Conservation (phyloP, 2,797 vertebrate species). For the Novumbra hubbsi region DNA sequence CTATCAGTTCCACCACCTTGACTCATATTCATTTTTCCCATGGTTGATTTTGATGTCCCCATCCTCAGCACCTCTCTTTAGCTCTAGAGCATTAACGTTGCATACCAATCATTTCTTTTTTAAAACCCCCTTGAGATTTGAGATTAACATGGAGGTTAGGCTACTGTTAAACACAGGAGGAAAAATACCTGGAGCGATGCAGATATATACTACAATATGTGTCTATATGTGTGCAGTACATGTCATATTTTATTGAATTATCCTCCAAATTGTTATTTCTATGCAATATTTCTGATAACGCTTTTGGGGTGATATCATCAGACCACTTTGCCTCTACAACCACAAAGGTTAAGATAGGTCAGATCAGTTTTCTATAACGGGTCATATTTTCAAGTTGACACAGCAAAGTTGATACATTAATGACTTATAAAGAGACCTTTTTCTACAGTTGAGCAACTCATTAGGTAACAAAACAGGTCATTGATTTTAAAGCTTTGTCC, state of each 20-base stretch:
- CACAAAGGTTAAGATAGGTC: slow-evolving; percentile 3
- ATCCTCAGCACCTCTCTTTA: slow-evolving; percentile 67
- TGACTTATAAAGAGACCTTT: slow-evolving; percentile 59
- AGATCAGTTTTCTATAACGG: slow-evolving; percentile 2
- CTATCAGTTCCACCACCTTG: slow-evolving; percentile 78
- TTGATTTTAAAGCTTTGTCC: slow-evolving; percentile 79
- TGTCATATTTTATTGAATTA: neutral
- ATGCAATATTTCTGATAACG: neutral
- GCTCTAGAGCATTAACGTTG: slow-evolving; percentile 69
- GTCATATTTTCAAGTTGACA: slow-evolving; percentile 26
- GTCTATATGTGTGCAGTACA: neutral
- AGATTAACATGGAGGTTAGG: slow-evolving; percentile 72
- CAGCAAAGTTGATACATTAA: slow-evolving; percentile 52
- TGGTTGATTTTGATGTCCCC: slow-evolving; percentile 73
- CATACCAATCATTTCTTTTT: slow-evolving; percentile 71
- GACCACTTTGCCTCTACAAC: neutral
- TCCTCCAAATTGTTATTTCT: neutral
- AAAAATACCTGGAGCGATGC: neutral
- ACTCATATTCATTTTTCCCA: slow-evolving; percentile 77
- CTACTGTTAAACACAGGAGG: slow-evolving; percentile 46
- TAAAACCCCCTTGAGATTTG: slow-evolving; percentile 71
- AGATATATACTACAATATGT: neutral
- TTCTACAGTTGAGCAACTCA: slow-evolving; percentile 73
- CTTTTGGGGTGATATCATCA: neutral
- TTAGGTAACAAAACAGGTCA: slow-evolving; percentile 81